Evolutionary conservation across 2,888 invertebrate genomes (phyloP).

Genomic region (Rhaphigaster nebulosa): DNA sequence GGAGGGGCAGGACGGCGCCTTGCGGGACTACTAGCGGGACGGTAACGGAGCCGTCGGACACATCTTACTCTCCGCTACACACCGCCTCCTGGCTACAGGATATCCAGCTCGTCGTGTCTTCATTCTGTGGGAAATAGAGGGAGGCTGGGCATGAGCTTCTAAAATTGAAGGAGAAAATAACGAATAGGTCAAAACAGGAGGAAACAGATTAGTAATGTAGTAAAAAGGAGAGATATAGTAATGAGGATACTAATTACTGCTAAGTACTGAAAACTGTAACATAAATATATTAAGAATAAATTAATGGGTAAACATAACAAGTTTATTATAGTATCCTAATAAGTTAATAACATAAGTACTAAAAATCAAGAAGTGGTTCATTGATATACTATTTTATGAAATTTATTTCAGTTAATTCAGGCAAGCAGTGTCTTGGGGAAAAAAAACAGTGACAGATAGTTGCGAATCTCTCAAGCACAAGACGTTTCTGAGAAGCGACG

Average conservation of each 20-base stretch:
- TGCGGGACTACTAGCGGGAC: constrained; percentile 25
- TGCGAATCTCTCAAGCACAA: neutral
- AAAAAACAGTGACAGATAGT: too few species aligned
- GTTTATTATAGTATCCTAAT: too few species aligned
- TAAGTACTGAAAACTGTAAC: too few species aligned
- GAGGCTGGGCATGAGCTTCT: neutral
- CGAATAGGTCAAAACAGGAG: too few species aligned
- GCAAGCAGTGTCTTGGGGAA: too few species aligned
- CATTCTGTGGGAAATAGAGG: neutral
- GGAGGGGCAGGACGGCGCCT: constrained; percentile 29
- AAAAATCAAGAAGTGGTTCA: too few species aligned
- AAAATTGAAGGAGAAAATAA: neutral
- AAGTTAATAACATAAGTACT: too few species aligned
- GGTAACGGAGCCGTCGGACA: neutral
- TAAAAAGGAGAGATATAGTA: neutral
- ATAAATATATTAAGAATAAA: too few species aligned
- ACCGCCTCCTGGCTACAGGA: neutral
- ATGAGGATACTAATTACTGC: neutral
- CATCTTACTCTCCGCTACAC: neutral
- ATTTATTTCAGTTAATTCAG: too few species aligned
- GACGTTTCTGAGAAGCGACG: neutral
- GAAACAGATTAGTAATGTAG: neutral
- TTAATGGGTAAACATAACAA: too few species aligned
- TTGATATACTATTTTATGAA: neutral
- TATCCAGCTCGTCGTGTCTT: neutral